Evolutionary conservation across 2,888 invertebrate species (phyloP), one percentile per base, ranked within the genome.

Genomic region (Galerucella nymphaeae): DNA sequence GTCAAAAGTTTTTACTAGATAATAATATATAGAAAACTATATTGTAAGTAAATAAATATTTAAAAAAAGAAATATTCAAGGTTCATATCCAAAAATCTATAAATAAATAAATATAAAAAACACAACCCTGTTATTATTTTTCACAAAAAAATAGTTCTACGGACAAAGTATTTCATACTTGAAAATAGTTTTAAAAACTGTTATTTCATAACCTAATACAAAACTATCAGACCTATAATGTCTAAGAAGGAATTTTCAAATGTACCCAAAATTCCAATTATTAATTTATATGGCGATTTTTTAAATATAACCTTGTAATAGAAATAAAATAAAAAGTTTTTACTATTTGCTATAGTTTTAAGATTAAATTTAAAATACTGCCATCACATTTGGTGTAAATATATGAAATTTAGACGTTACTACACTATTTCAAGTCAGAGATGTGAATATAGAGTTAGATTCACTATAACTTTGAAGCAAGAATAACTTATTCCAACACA

Each of bases 111-210:
- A 45, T 14, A 57, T 2, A 16, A 18, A n/a, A 58, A 30, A 30
- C 30, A 14, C 58, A 58, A 61, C 20, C 16, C 14, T 9, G 14
- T 14, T 38, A 38, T 9, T 38, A n/a, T 6, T 38, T 38, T 38
- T 38, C 6, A 9, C n/a, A 6, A 4, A 48, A n/a, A n/a, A 48
- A 48, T 48, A 48, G 8, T n/a, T 48, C n/a, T n/a, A n/a, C 4
- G n/a, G n/a, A 48, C n/a, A 48, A n/a, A 48, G n/a, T 48, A 48
- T 48, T n/a, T n/a, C 48, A 45, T 14, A 45, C 45, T 45, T 45
- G 11, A 13, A 45, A 45, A 45, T 48, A 48, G n/a, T 48, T 48
- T 48, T 48, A 48, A n/a, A 48, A 48, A 48, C n/a, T 48, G 14
- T 48, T 2, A n/a, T 48, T 48, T 13, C 5, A 48, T 48, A 48